Evolutionary conservation across 2,113 vertebrate genomes (phyloP), one percentile per base, ranked within the genome.

Genomic region (Podarcis raffonei): DNA sequence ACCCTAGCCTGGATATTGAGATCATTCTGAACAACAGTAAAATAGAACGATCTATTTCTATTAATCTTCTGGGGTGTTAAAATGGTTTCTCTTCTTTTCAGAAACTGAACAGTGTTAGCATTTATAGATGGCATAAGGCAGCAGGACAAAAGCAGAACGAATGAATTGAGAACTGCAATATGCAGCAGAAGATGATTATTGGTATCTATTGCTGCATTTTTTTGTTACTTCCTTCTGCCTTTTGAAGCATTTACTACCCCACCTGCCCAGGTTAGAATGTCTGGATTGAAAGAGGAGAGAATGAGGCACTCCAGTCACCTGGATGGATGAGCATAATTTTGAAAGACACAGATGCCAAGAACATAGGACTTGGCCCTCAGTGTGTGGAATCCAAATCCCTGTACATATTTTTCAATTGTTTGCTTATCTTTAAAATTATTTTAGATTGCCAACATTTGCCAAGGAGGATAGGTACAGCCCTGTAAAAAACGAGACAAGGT

Each of bases 51-150:
- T 90, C 88, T 85, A 57, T 84, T 91, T 87, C 32, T 87, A 93
- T 90, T 84, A 81, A 81, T 91, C 85, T 20, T 68, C 11, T 83
- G 89, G 89, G 83, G 90, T 87, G 79, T 83, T 92, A 85, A 87
- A 92, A 90, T 91, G 78, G 32, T 92, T 91, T 91, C 16, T 87
- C 90, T 95, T 92, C 87, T 92, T 79, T 90, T 88, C 92, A 79
- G 84, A 92, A 93, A 95, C 87, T 94, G 94, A 96, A 90, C 94
- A 94, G 93, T 95, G 93, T 95, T 89, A 66, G 90, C 95, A 94
- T 95, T 95, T 95, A 95, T 93, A 95, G 93, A 91, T 95, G 92
- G 92, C 89, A 93, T 92, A 92, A 94, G 94, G 92, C 93, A 90
- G 94, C 94, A 95, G 23, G 62, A 59, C 77, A 83, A 27, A 76